These are phyloP conservation scores for Myotis pilosus DNA, from an alignment of 2,797 vertebrate genomes.

Conservation along the genomic window DNA sequence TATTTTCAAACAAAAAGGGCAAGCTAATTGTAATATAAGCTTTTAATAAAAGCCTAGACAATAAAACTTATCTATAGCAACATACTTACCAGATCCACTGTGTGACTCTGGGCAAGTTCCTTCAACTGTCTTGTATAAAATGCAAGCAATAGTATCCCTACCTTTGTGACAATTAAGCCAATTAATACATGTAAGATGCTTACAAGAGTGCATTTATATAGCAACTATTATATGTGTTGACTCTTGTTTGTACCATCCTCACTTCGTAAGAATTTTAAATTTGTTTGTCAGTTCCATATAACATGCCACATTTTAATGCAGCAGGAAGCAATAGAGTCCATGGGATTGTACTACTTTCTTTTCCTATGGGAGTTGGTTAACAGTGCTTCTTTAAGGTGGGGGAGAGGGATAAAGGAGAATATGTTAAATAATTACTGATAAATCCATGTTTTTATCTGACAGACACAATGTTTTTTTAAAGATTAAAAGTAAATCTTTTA, in stretches of 20 bases:
- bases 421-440: constrained; percentile 46
- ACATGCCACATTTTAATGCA: neutral
- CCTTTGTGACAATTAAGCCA: neutral
- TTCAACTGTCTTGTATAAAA: neutral
- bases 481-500: neutral
- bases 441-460: neutral
- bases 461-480: neutral
- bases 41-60: neutral
- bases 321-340: neutral
- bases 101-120: neutral
- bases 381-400: neutral
- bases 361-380: neutral
- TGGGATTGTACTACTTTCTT: neutral
- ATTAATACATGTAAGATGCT: neutral
- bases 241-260: neutral
- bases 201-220: neutral
- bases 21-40: neutral
- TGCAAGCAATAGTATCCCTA: neutral
- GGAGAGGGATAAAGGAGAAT: neutral
- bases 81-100: neutral
- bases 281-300: neutral
- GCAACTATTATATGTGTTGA: neutral
- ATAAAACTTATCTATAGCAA: neutral
- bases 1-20: neutral
- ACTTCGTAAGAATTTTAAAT: neutral